Conservation (phyloP, 1,140 invertebrate genomes). For the Thaumetopoea pityocampa region DNA sequence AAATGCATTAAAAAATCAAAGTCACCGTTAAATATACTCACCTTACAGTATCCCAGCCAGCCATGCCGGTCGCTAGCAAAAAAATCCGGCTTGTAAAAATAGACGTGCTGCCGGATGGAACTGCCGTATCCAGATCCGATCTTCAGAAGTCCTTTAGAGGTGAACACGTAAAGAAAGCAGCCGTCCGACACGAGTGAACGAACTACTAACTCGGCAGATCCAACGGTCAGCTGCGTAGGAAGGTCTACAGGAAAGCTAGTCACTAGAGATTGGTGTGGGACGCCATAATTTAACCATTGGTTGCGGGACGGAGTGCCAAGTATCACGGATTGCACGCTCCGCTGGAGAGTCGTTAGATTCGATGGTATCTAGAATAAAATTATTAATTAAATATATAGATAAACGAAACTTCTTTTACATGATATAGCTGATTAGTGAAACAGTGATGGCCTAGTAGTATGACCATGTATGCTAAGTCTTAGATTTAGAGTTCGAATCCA, state of each 20-base stretch:
- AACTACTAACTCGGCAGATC: conserved; percentile 53
- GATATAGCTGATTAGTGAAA: no score
- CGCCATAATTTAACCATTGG: conserved; percentile 92
- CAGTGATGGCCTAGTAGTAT: no score
- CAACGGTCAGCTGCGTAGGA: conserved; percentile 57
- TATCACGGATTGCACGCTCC: conserved; percentile 91
- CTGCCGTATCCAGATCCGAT: conserved; percentile 95
- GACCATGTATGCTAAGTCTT: no score
- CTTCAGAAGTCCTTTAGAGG: conserved; percentile 88
- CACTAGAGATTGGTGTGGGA: conserved; percentile 86
- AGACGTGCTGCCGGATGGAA: conserved; percentile 91
- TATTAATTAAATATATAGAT: not conserved
- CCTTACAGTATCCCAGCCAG: conserved; percentile 91
- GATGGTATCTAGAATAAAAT: conserved; percentile 83
- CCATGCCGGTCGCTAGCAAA: conserved; percentile 84
- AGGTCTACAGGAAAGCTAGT: conserved; percentile 81
- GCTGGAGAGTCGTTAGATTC: conserved; percentile 90
- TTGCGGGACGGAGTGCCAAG: conserved; percentile 89
- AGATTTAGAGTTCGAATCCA: no score
- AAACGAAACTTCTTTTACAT: no score
- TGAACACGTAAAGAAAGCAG: conserved; percentile 90
- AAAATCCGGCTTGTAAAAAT: conserved; percentile 87
- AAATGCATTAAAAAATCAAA: no score
- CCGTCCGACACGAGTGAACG: conserved; percentile 91
- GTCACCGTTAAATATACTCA: no score